phyloP scores from a whole-genome alignment of 1,140 invertebrate species.

The Phenacoccus solenopsis region DNA sequence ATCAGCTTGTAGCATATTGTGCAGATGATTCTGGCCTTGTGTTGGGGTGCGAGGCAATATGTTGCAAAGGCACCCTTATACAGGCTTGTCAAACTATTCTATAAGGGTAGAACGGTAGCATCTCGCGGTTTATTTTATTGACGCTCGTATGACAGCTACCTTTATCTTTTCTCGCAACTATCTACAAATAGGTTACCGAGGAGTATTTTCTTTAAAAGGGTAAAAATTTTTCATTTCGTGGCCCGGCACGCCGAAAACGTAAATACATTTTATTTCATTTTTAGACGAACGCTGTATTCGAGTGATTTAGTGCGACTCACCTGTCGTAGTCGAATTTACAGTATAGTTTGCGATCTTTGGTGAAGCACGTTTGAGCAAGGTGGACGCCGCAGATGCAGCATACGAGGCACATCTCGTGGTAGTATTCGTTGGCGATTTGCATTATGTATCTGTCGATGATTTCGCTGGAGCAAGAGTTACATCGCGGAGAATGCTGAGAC shows the following conservation, averaged over 20 bases:
- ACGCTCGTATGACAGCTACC: constrained; percentile 15
- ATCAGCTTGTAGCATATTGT: constrained; percentile 17
- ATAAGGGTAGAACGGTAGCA: neutral
- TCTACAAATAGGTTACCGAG: constrained; percentile 9
- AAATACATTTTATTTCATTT: no score
- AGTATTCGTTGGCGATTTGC: constrained; percentile 54
- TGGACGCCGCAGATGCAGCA: constrained; percentile 52
- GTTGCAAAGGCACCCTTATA: constrained; percentile 11
- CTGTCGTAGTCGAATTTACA: constrained; percentile 65
- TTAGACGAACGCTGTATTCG: no score
- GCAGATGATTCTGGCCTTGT: neutral
- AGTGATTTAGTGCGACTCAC: constrained; percentile 35
- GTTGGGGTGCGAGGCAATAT: constrained; percentile 12
- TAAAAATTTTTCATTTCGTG: no score
- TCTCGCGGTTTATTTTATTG: constrained; percentile 16
- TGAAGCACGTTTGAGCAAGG: constrained; percentile 54
- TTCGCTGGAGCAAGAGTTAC: constrained; percentile 49
- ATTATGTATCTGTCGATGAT: constrained; percentile 63
- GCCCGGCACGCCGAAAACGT: no score
- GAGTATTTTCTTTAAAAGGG: no score
- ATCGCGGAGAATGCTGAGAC: constrained; percentile 27
- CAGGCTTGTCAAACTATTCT: constrained; percentile 5
- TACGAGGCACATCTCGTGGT: constrained; percentile 59
- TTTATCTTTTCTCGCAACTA: neutral
- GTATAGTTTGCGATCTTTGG: constrained; percentile 55